These are phyloP conservation scores for Gymnocephalus cernua DNA, from an alignment of 2,113 vertebrate genomes.

Conservation along the genomic window DNA sequence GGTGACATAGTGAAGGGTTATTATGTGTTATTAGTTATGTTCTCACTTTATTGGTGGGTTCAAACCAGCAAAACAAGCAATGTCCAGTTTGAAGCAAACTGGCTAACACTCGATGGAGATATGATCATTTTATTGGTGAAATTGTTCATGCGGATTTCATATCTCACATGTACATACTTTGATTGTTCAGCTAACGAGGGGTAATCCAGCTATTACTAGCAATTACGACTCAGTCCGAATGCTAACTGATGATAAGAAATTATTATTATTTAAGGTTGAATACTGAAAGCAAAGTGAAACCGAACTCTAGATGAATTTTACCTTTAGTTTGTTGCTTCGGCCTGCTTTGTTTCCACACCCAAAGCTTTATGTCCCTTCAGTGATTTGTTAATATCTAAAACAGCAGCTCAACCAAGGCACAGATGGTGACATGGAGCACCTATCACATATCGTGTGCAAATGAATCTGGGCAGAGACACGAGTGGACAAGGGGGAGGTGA, in stretches of 20 bases:
- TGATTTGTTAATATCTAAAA: slow-evolving; percentile 55
- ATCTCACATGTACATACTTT: not conserved
- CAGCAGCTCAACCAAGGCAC: slow-evolving; percentile 39
- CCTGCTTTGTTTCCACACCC: slow-evolving; percentile 13
- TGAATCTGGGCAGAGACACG: slow-evolving; percentile 26
- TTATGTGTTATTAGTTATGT: too few species aligned
- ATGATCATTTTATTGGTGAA: not conserved
- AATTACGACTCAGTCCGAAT: not conserved
- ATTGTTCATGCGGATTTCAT: not conserved
- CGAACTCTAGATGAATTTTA: not conserved
- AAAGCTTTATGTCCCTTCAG: slow-evolving; percentile 22
- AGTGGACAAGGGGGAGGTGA: slow-evolving; percentile 19
- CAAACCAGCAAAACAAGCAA: not conserved
- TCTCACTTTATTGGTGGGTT: not conserved
- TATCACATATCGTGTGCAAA: slow-evolving; percentile 59
- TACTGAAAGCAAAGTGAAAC: not conserved
- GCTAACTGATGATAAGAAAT: too few species aligned
- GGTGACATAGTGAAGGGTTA: not conserved
- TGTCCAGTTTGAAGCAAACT: not conserved
- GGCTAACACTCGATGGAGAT: not conserved
- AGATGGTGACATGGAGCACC: slow-evolving; percentile 69
- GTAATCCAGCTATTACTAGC: not conserved
- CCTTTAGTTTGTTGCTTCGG: not conserved
- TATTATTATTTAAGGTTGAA: not conserved
- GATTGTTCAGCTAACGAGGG: not conserved